Evolutionary conservation across 2,113 vertebrate genomes (phyloP).

Genomic region (Cyprinodon tularosa): DNA sequence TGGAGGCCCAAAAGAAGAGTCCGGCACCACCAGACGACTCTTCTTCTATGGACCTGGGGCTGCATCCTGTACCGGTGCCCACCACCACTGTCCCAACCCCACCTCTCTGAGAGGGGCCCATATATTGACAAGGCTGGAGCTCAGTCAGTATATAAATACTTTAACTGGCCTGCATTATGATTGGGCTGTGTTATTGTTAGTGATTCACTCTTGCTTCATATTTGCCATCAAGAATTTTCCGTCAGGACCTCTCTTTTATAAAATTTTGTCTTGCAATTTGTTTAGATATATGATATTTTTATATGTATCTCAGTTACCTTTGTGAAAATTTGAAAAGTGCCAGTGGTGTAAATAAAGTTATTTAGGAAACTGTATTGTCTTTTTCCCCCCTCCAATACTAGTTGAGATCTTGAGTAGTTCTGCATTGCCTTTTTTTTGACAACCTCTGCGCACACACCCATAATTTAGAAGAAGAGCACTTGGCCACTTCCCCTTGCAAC

Average conservation of each 20-base stretch:
- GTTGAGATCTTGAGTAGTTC: neutral
- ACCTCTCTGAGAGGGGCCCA: constrained; percentile 59
- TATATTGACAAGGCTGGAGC: neutral
- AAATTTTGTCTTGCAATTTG: constrained; percentile 41
- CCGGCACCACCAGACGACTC: constrained; percentile 81
- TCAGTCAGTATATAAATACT: neutral
- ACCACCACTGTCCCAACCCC: constrained; percentile 61
- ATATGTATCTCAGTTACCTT: constrained; percentile 35
- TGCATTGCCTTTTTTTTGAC: neutral
- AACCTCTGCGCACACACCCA: neutral
- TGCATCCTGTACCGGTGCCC: constrained; percentile 83
- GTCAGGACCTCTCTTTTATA: constrained; percentile 32
- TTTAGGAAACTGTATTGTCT: constrained; percentile 23
- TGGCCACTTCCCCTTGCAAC: neutral
- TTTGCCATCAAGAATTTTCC: neutral
- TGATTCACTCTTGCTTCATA: constrained; percentile 35
- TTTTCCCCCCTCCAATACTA: neutral
- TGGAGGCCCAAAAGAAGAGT: constrained; percentile 89
- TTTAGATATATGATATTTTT: constrained; percentile 46
- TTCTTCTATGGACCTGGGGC: constrained; percentile 87
- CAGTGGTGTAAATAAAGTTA: constrained; percentile 73
- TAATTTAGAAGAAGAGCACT: neutral
- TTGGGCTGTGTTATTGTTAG: constrained; percentile 7
- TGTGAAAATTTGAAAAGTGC: constrained; percentile 35
- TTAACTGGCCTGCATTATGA: neutral